phyloP scores from a whole-genome alignment of 2,113 vertebrate genomes.

The Sinosuthora webbiana region DNA sequence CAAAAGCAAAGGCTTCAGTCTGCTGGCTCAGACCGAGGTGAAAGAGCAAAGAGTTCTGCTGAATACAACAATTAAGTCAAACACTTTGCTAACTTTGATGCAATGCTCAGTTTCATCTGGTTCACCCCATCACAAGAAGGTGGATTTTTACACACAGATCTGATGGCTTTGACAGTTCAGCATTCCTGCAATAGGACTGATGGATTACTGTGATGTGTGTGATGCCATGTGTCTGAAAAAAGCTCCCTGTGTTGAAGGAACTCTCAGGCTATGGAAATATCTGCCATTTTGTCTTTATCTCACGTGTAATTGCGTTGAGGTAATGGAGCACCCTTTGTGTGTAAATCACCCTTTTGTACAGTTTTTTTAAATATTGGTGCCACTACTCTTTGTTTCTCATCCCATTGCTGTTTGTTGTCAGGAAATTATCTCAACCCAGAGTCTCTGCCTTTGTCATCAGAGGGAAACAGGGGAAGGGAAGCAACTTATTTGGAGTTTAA shows the following conservation, averaged over 20 bases:
- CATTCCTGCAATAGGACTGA: background rate
- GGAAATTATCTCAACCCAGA: background rate
- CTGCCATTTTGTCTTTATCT: background rate
- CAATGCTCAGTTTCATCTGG: background rate
- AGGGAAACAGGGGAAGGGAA: background rate
- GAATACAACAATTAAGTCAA: background rate
- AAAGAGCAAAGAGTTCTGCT: background rate
- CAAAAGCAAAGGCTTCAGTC: background rate
- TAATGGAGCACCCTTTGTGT: background rate
- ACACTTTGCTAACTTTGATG: background rate
- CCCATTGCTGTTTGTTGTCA: background rate
- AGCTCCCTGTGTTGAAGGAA: background rate
- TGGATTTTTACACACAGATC: background rate
- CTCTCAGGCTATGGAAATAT: background rate
- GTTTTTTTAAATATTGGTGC: background rate
- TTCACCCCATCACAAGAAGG: background rate
- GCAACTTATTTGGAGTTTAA: background rate
- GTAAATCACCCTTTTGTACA: background rate
- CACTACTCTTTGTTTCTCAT: rapidly evolving
- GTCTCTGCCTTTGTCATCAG: background rate
- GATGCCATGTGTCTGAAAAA: background rate
- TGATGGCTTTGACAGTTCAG: background rate
- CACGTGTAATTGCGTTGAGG: rapidly evolving
- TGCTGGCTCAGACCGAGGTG: background rate
- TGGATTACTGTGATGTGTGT: background rate